A percentile compares a stretch with the other conserved stretches of the same genome.
These are phyloP conservation scores for Zosterops pallidus DNA, from an alignment of 2,113 vertebrate genomes.

Conservation along the genomic window DNA sequence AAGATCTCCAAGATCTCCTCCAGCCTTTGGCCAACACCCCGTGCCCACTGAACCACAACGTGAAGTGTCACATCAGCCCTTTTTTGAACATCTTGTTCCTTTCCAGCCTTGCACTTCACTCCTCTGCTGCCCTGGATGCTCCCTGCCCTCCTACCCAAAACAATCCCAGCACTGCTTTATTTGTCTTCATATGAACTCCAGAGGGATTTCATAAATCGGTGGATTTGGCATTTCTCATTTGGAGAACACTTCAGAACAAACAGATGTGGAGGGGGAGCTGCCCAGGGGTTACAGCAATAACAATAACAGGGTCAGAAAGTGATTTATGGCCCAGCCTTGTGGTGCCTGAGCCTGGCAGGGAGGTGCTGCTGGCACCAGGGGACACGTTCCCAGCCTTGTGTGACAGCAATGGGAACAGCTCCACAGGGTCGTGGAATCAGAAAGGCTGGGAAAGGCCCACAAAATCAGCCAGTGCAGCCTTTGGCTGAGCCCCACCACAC, in stretches of 20 bases:
- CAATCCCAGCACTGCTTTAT: background rate
- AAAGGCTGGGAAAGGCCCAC: background rate
- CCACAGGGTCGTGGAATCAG: background rate
- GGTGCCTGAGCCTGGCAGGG: background rate
- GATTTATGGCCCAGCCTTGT: fast-evolving
- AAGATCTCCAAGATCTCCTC: background rate
- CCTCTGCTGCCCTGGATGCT: background rate
- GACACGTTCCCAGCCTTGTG: background rate
- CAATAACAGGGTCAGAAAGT: background rate
- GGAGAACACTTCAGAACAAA: background rate
- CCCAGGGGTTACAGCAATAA: background rate
- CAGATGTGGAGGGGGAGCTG: background rate
- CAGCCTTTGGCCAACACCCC: fast-evolving
- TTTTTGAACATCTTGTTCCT: fast-evolving
- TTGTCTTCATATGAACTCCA: background rate
- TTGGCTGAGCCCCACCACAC: background rate
- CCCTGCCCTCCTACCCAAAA: background rate
- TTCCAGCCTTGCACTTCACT: background rate
- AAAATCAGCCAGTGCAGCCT: background rate
- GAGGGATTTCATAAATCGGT: background rate
- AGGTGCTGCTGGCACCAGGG: background rate
- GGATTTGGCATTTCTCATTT: background rate
- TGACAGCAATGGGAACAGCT: fast-evolving
- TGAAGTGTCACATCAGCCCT: too few relatives aligned
- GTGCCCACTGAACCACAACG: fast-evolving